phyloP scores from a whole-genome alignment of 2,113 vertebrate genomes.

The Lipotes vexillifer region DNA sequence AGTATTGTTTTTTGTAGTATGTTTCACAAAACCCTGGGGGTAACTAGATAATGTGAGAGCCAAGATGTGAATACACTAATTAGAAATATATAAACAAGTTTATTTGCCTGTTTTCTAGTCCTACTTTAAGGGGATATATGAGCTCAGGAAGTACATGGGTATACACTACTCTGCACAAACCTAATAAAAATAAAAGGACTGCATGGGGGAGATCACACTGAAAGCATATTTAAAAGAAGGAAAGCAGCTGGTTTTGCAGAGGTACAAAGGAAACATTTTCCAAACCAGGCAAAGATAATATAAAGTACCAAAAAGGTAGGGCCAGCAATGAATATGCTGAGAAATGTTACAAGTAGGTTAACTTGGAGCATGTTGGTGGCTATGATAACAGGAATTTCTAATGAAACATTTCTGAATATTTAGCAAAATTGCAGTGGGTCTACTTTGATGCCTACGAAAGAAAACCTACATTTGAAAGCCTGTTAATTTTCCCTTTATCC shows the following conservation, averaged over 20 bases:
- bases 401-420: not conserved
- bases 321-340: not conserved
- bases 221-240: conserved; percentile 10
- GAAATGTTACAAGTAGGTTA: not conserved
- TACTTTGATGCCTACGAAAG: not conserved
- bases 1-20: not conserved
- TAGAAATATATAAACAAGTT: not conserved
- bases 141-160: not conserved
- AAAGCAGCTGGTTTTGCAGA: not conserved
- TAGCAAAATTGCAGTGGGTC: not conserved
- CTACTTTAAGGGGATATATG: not conserved
- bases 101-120: not conserved
- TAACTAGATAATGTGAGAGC: not conserved
- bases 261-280: not conserved
- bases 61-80: not conserved
- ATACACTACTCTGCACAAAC: not conserved
- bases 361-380: not conserved
- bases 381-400: not conserved
- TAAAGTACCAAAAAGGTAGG: not conserved
- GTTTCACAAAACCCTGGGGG: not conserved
- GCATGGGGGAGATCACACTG: not conserved
- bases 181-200: conserved; percentile 11
- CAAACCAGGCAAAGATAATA: not conserved
- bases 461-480: not conserved
- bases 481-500: not conserved